Evolutionary conservation across 2,888 invertebrate species (phyloP), one percentile per base, ranked within the genome.

Genomic region (Calameuta idolon): DNA sequence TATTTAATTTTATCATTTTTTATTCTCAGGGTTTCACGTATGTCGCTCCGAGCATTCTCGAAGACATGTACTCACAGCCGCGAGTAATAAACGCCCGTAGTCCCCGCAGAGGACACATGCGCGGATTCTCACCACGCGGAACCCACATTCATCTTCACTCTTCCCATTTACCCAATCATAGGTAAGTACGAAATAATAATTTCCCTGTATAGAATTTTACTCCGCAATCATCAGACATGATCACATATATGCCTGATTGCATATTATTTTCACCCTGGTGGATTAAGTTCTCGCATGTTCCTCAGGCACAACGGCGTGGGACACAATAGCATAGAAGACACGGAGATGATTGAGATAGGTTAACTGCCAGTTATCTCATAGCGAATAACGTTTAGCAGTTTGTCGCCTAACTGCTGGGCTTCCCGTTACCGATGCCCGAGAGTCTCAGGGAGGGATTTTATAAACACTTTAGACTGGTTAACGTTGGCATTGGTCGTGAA

Each of bases 41-140:
- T 92, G 98, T 99, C 84, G 99, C 99, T 33, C 99, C 99, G 75
- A 98, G 98, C 30, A 97, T 99, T 83, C 93, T 99, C 91, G 97
- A 97, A 91, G 96, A 98, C 89, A 95, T 97, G 93, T 96, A 96
- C 92, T 92, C 92, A 81, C 95, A 95, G 91, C 96, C 96, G 85
- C 94, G 94, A 81, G 94, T 97, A 83, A 94, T 95, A 82, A 96
- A 96, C 85, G 96, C 97, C 37, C 94, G 97, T 85, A 97, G 97
- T 69, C 97, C 98, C 35, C 94, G 97, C 34, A 96, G 96, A 87
- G 84, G 86, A 73, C 83, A 86, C 75, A 83, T 89, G 77, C 87
- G 89, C n/a, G 88, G 88, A 74, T 89, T 89, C 80, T 89, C 90
- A 37, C 90, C 90, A 33, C 84, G 87, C 31, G 84, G 82, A 69